Base-by-base conservation (phyloP, 2,888 invertebrate species). In the Drosophila pseudotakahashii region DNA sequence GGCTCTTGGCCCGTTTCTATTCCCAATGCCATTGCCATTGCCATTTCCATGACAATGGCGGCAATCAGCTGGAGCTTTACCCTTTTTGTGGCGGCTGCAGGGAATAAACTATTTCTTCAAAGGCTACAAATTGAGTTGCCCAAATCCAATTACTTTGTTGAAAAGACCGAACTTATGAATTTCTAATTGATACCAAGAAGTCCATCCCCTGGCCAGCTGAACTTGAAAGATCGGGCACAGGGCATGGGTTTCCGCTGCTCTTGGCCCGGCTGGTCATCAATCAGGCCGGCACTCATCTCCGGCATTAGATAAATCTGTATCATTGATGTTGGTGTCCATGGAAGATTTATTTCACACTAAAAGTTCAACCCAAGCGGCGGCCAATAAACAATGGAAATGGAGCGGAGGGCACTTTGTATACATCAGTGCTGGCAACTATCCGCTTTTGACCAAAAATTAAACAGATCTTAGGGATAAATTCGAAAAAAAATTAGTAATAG, bases 261-360 rank as follows among this genome's bases (percentile, higher is more conserved):
- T 11, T 34, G 39, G n/a, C 11, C 26, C 32, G 4, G 34, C 48
- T 53, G 62, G 61, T 71, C 62, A 55, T 62, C 44, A 63, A 71
- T 62, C 73, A 73, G 54, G 7, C 3, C 23, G 32, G 11, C 67
- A 52, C 68, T 59, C 68, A 26, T 70, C 47, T 70, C 69, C 37
- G 52, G 52, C 60, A 30, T 36, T 39, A 39, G 50, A 68, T 69
- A 45, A 59, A 53, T 48, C 36, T 41, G 52, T 39, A 51, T 37
- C 50, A 70, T 50, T 69, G 69, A 69, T 57, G 69, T 57, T 53
- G 51, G 70, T 63, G 73, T 71, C 81, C 77, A 58, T 58, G 70
- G 50, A 69, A 75, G 81, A 82, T 85, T 82, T 85, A 82, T 85
- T 81, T 81, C 85, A 72, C 82, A 85, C 82, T 77, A 66, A 79